These are phyloP conservation scores for Electrophaes corylata DNA, from an alignment of 2,888 invertebrate genomes.

Conservation along the genomic window DNA sequence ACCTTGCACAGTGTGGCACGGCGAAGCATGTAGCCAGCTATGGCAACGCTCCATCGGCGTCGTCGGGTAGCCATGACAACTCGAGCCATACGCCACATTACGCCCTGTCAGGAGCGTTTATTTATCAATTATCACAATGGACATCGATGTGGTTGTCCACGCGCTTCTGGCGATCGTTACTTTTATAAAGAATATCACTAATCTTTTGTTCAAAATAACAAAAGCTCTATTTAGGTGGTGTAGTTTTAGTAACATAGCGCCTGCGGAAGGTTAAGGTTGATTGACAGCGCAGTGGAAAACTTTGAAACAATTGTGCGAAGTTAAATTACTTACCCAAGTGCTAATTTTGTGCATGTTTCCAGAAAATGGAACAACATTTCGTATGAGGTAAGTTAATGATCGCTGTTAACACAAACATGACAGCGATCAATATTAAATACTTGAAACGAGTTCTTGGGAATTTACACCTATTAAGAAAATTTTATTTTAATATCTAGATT, in stretches of 20 bases:
- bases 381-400: conserved; percentile 46
- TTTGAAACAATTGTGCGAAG: conserved; percentile 38
- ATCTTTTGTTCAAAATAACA: conserved; percentile 21
- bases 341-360: conserved; percentile 45
- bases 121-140: conserved; percentile 67
- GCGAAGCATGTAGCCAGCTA: conserved; percentile 38
- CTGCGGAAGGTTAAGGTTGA: conserved; percentile 50
- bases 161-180: conserved; percentile 47
- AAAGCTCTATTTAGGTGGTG: conserved; percentile 33
- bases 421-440: background rate
- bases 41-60: conserved; percentile 57
- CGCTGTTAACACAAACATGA: background rate
- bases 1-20: conserved; percentile 64
- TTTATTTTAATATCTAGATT: background rate
- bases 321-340: conserved; percentile 43
- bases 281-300: conserved; percentile 44
- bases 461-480: background rate
- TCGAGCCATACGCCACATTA: conserved; percentile 45
- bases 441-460: background rate
- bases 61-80: conserved; percentile 63
- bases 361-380: conserved; percentile 38
- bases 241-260: conserved; percentile 35
- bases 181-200: conserved; percentile 37
- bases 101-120: conserved; percentile 59
- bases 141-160: conserved; percentile 53